Evolutionary conservation across 2,797 vertebrate genomes (phyloP).

Genomic region (Pseudopleuronectes americanus): DNA sequence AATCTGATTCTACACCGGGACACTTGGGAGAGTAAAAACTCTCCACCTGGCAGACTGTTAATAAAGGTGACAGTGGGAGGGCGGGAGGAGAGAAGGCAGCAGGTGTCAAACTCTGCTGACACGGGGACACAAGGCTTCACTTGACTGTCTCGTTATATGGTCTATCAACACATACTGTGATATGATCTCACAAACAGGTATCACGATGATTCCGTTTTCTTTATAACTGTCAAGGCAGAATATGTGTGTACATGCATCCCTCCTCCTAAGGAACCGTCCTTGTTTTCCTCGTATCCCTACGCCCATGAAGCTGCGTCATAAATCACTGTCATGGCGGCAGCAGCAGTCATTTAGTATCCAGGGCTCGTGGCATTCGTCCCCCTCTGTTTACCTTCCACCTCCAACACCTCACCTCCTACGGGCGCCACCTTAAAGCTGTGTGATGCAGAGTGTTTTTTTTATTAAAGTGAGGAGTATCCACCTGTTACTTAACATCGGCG

Average conservation of each 20-base stretch:
- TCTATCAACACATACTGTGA: neutral
- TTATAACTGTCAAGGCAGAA: conserved; percentile 10
- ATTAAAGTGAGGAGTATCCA: conserved; percentile 11
- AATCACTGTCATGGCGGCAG: conserved; percentile 65
- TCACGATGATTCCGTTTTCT: conserved; percentile 16
- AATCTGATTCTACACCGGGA: conserved; percentile 48
- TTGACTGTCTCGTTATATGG: conserved; percentile 25
- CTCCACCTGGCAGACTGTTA: conserved; percentile 76
- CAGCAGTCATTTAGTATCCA: conserved; percentile 56
- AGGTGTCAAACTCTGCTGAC: conserved; percentile 66
- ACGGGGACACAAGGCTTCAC: conserved; percentile 23
- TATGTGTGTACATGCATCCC: conserved; percentile 41
- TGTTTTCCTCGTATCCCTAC: conserved; percentile 36
- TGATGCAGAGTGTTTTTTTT: conserved; percentile 5
- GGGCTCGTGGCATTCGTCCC: conserved; percentile 34
- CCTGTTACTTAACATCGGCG: conserved; percentile 50
- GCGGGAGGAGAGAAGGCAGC: conserved; percentile 46
- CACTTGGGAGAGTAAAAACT: conserved; percentile 51
- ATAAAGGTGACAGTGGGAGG: conserved; percentile 76
- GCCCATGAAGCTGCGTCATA: conserved; percentile 52
- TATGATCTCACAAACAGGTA: conserved; percentile 6
- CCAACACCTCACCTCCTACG: conserved; percentile 21
- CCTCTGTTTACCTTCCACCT: conserved; percentile 47
- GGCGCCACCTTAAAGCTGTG: conserved; percentile 7
- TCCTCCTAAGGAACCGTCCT: conserved; percentile 33